Evolutionary conservation across 2,113 vertebrate species (phyloP).

Genomic region (Gambusia holbrooki): DNA sequence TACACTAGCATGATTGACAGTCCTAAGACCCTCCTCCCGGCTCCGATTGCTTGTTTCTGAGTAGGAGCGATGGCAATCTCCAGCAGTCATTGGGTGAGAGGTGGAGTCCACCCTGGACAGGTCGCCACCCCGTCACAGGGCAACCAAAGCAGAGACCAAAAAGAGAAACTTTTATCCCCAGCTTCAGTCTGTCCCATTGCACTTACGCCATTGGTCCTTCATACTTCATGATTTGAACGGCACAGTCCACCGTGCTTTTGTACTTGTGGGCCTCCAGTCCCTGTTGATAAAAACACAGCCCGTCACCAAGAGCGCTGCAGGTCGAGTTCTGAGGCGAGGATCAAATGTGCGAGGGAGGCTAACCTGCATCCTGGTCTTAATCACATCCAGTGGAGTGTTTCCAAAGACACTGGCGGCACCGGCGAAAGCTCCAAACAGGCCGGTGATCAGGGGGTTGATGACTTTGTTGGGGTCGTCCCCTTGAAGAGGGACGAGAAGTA

Average conservation of each 20-base stretch:
- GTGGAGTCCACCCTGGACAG: too few relatives aligned
- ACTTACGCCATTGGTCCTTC: slow-evolving; percentile 93
- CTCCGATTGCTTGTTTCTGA: too few relatives aligned
- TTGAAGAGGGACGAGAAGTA: slow-evolving; percentile 35
- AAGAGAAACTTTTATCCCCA: too few relatives aligned
- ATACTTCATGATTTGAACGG: slow-evolving; percentile 90
- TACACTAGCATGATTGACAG: too few relatives aligned
- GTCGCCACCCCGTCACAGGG: too few relatives aligned
- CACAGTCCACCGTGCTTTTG: slow-evolving; percentile 91
- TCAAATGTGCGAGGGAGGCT: background rate
- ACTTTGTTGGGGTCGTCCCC: slow-evolving; percentile 88
- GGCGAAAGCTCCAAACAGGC: slow-evolving; percentile 87
- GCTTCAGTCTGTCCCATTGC: background rate
- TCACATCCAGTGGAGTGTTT: slow-evolving; percentile 95
- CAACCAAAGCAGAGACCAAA: too few relatives aligned
- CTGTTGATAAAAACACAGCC: slow-evolving; percentile 63
- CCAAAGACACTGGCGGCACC: slow-evolving; percentile 96
- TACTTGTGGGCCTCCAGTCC: slow-evolving; percentile 96
- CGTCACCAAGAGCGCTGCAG: background rate
- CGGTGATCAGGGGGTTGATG: slow-evolving; percentile 92
- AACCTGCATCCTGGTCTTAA: slow-evolving; percentile 98
- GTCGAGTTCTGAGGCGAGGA: background rate
- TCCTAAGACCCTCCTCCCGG: too few relatives aligned
- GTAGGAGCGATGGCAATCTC: too few relatives aligned
- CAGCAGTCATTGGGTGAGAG: too few relatives aligned